Percentiles rank a stretch among this genome's conserved stretches.
phyloP scores from a whole-genome alignment of 2,888 invertebrate species.

The Ommatoiulus sabulosus region DNA sequence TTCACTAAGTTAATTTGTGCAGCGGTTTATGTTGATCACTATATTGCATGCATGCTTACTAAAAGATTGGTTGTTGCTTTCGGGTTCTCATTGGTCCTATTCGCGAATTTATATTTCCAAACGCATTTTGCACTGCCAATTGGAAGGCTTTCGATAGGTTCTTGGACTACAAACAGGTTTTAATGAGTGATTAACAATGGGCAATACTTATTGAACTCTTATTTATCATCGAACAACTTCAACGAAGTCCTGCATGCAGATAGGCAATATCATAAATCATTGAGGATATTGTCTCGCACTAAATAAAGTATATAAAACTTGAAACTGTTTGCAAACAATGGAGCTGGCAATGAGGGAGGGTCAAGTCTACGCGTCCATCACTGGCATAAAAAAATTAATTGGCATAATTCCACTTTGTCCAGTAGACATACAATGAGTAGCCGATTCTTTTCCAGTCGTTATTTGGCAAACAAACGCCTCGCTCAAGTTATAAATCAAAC shows the following conservation, averaged over 20 bases:
- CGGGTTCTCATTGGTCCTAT: not conserved
- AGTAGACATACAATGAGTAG: not conserved
- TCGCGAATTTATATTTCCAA: too few relatives aligned
- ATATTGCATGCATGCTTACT: too few relatives aligned
- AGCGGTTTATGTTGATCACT: too few relatives aligned
- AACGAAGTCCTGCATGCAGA: not conserved
- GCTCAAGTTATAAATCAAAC: slow-evolving; percentile 11
- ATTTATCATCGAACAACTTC: not conserved
- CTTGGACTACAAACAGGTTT: not conserved
- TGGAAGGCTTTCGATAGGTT: not conserved
- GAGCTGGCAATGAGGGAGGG: slow-evolving; percentile 18
- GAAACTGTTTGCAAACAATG: slow-evolving; percentile 4
- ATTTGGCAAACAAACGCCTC: slow-evolving; percentile 27
- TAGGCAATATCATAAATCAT: not conserved
- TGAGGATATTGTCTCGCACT: not conserved
- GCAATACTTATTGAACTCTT: not conserved
- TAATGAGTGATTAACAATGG: not conserved
- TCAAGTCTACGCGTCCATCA: not conserved
- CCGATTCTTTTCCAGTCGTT: slow-evolving; percentile 22
- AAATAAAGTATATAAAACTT: not conserved
- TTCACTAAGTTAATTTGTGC: too few relatives aligned
- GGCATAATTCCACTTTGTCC: not conserved
- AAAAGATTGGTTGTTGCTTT: not conserved
- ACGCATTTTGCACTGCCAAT: not conserved
- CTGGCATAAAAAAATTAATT: slow-evolving; percentile 5